phyloP scores from a whole-genome alignment of 2,888 invertebrate genomes.

The Coleophora flavipennella region DNA sequence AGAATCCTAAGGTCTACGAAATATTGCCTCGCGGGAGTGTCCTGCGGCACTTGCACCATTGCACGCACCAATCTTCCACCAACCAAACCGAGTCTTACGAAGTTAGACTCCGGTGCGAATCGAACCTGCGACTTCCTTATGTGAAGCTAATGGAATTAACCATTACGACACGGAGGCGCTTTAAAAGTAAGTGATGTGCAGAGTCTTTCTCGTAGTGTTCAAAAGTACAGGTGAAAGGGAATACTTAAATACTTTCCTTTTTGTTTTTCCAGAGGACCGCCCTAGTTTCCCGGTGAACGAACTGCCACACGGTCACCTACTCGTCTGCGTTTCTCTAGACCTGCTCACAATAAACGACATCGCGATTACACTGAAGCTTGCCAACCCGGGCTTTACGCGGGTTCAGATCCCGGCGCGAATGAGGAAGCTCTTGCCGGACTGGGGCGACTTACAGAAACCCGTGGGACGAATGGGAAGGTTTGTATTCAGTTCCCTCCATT shows the following conservation, averaged over 20 bases:
- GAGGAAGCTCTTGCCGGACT: conserved; percentile 18
- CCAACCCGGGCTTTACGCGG: conserved; percentile 20
- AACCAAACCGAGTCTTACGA: no score
- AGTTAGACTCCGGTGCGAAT: no score
- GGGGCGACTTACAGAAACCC: conserved; percentile 12
- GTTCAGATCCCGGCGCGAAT: conserved; percentile 23
- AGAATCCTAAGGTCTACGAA: no score
- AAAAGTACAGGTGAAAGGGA: no score
- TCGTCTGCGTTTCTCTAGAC: conserved; percentile 35
- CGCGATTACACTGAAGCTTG: conserved; percentile 19
- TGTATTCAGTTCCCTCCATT: no score
- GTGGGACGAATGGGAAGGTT: neutral
- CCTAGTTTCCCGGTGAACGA: conserved; percentile 28
- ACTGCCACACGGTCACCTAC: conserved; percentile 32
- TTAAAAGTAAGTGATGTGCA: no score
- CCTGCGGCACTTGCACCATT: no score
- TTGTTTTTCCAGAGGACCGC: conserved; percentile 19
- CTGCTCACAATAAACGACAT: conserved; percentile 28
- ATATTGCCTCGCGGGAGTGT: no score
- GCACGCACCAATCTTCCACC: neutral
- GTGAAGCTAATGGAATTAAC: no score
- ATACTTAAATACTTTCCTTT: neutral
- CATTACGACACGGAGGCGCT: no score
- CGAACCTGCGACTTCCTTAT: no score
- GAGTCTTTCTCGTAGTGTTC: no score